Conservation (phyloP, 2,888 invertebrate genomes). For the Volucella inanis region DNA sequence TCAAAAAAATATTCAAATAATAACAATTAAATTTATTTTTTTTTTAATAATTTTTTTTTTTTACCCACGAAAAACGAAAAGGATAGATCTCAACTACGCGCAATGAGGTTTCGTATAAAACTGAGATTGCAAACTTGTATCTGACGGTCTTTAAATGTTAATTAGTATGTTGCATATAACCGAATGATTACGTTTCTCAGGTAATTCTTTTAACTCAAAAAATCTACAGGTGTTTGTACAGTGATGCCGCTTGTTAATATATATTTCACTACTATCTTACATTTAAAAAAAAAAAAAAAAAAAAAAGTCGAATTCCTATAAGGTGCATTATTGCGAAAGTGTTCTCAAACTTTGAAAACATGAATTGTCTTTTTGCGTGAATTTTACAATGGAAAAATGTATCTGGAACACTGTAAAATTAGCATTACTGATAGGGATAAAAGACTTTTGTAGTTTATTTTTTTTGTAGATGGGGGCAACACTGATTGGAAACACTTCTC, state of each 20-base stretch:
- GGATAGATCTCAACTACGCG: constrained; percentile 57
- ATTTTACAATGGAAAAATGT: too few species aligned
- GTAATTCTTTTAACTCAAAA: constrained; percentile 55
- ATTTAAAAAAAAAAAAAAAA: not conserved
- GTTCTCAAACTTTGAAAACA: not conserved
- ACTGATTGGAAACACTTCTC: not conserved
- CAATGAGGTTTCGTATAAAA: constrained; percentile 65
- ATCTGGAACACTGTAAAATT: too few species aligned
- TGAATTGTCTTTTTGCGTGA: not conserved
- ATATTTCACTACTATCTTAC: constrained; percentile 22
- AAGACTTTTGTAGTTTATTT: not conserved
- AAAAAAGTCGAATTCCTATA: not conserved
- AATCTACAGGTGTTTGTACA: constrained; percentile 66
- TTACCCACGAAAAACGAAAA: constrained; percentile 31
- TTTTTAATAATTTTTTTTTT: constrained; percentile 14
- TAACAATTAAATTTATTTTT: constrained; percentile 6
- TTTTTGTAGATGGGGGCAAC: not conserved
- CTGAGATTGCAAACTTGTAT: constrained; percentile 69
- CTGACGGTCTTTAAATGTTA: constrained; percentile 67
- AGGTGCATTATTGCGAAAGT: not conserved
- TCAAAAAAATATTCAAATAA: constrained; percentile 21
- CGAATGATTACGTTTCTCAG: constrained; percentile 54
- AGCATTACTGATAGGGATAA: not conserved
- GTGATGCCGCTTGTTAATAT: constrained; percentile 54
- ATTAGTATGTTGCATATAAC: constrained; percentile 56